These are phyloP conservation scores for Pseudolaguvia tuberculata DNA, from an alignment of 2,113 vertebrate species.

Conservation along the genomic window DNA sequence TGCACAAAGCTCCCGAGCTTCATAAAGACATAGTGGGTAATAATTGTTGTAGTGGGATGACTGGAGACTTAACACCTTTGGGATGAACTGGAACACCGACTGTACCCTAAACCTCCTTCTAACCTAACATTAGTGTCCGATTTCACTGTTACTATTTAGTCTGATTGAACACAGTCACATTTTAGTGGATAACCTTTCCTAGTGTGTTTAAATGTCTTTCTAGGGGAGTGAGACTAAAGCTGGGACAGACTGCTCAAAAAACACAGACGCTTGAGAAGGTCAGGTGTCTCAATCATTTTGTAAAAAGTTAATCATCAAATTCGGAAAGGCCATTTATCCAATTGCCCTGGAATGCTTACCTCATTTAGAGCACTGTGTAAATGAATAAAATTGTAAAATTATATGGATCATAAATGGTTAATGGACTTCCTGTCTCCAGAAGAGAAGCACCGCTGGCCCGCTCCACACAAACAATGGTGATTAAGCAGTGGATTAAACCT, in stretches of 20 bases:
- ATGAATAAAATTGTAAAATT: constrained; percentile 36
- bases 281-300: not conserved
- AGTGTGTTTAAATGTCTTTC: not conserved
- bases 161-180: no score
- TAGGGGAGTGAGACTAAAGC: not conserved
- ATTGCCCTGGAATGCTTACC: constrained; percentile 4
- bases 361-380: constrained; percentile 35
- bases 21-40: no score
- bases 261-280: no score
- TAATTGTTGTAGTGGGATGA: no score
- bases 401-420: constrained; percentile 55
- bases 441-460: constrained; percentile 62
- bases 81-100: no score
- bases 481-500: constrained; percentile 90
- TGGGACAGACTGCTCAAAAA: no score
- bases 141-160: no score
- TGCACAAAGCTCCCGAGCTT: no score
- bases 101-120: no score
- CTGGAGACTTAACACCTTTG: no score
- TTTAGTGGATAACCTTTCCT: no score
- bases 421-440: constrained; percentile 69
- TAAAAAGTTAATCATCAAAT: not conserved
- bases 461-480: constrained; percentile 82
- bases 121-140: no score
- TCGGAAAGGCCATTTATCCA: not conserved